A percentile compares a stretch with the other conserved stretches of the same genome.
phyloP scores from a whole-genome alignment of 2,113 vertebrate genomes.

The Harpagus bidentatus region DNA sequence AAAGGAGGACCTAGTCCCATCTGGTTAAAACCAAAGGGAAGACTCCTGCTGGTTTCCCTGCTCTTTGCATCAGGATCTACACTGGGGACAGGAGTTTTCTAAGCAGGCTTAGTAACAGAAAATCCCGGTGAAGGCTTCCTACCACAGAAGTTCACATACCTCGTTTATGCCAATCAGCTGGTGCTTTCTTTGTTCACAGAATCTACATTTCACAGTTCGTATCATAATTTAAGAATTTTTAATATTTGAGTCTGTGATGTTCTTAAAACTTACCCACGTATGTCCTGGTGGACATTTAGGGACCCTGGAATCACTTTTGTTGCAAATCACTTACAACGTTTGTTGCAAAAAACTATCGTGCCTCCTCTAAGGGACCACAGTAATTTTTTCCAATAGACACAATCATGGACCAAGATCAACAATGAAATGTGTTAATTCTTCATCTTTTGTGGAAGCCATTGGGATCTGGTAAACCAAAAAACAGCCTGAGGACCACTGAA shows the following conservation, averaged over 20 bases:
- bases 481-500: too few species aligned
- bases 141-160: neutral
- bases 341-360: neutral
- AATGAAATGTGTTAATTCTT: neutral
- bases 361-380: neutral
- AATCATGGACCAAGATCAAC: neutral
- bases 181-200: neutral
- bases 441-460: neutral
- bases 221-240: neutral
- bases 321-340: neutral
- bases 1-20: neutral
- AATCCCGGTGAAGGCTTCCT: neutral
- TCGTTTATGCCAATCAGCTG: rapidly evolving
- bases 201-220: neutral
- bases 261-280: neutral
- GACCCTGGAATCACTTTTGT: neutral
- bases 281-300: neutral
- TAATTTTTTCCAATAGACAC: neutral
- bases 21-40: neutral
- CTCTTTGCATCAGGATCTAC: neutral
- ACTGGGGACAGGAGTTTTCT: neutral
- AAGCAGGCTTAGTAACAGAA: neutral
- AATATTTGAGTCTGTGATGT: too few species aligned
- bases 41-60: neutral
- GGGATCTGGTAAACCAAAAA: neutral